Base-by-base conservation (phyloP, 2,113 vertebrate genomes). In the Passer domesticus region DNA sequence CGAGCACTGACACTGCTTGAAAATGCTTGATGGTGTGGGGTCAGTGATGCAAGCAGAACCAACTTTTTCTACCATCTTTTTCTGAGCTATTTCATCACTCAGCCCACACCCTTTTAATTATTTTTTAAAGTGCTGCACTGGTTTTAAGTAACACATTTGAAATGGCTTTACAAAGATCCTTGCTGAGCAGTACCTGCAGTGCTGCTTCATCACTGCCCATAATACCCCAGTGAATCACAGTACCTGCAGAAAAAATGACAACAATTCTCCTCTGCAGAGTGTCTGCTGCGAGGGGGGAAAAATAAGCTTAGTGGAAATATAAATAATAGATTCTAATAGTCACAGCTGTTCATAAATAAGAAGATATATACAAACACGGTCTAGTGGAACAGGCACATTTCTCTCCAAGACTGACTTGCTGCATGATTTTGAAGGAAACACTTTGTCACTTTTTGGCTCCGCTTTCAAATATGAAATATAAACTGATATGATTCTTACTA, bases 321-420 rank as follows among this genome's bases (percentile, higher is more conserved):
- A 81, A 95, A 96, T 90, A 95, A 94, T 95, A 94, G 76, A 90
- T 94, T 80, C 47, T 89, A 88, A 86, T 68, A 93, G 76, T 59
- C 68, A n/a, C 52, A 83, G 50, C 59, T 81, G 64, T 75, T 93
- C 76, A 83, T 90, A 94, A 95, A 90, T 72, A 92, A 89, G 62
- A 66, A 69, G 64, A 86, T 47, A 25, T 11, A 67, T 33, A 77
- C 69, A 78, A 62, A 84, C 44, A 60, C 0, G 0, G 35, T 44
- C 52, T 60, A 89, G 41, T 46, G 88, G 75, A 93, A 90, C 15
- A 33, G 89, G 68, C 33, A 73, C 37, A 84, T 94, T 95, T 82
- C 33, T 87, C 43, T 89, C 68, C 39, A 44, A 70, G 68, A 33
- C 44, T 79, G 80, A 56, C 37, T 79, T 75, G 70, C 69, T 82